Base-by-base conservation (phyloP, 2,113 vertebrate genomes). In the Thomomys bottae region DNA sequence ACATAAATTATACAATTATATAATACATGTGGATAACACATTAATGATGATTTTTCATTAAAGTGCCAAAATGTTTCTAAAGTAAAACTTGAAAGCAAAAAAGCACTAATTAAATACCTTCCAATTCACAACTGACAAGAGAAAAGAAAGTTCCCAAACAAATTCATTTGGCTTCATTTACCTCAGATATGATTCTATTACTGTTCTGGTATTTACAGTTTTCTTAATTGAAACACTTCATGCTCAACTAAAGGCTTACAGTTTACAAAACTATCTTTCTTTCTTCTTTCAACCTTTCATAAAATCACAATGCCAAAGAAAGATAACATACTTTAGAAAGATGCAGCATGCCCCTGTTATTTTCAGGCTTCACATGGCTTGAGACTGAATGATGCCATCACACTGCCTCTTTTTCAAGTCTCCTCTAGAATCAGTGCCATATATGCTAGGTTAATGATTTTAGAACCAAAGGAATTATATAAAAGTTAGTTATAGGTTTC, bases 211-310 rank as follows among this genome's bases (percentile, higher is more conserved):
- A 82, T 73, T 73, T 89, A 84, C 36, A 64, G 18, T 36, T 77
- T 81, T 81, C 49, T 94, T 84, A 81, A 78, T 68, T 77, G 87
- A 93, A 87, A 75, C 26, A 72, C 18, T 72, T 6, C 34, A 63
- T 63, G 30, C 73, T 89, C 93, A 95, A 93, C 77, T 2, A 87
- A 78, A 89, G 28, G 4, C 18, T 87, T 96, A 66, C n/a, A 2
- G n/a, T 88, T 90, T 57, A 23, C 54, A 84, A 75, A 92, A 71
- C 34, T 8, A 61, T 18, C 8, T 63, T 21, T 78, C 24, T 34
- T 73, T 61, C 8, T 54, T 59, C 11, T 66, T 68, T 83, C 0
- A 71, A 28, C 1, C 20, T 38, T 66, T 20, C 66, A 23, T 64
- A 61, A 90, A 82, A 9, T 11, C 54, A 63, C 32, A 90, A 36